A percentile compares a stretch with the other conserved stretches of the same genome.
These are phyloP conservation scores for Alosa sapidissima DNA, from an alignment of 2,797 vertebrate species.

Conservation along the genomic window DNA sequence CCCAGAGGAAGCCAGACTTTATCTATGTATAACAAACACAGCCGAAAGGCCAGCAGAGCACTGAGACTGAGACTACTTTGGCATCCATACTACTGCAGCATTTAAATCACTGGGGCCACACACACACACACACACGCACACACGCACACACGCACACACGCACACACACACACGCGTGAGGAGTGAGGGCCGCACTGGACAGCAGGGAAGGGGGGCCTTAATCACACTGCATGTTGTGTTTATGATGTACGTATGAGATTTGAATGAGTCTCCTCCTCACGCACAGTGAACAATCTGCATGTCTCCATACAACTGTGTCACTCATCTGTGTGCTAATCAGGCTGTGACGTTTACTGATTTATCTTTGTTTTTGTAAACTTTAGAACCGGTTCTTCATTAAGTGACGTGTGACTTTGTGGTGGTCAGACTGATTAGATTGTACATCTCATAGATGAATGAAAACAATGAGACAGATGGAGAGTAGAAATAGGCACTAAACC, in stretches of 20 bases:
- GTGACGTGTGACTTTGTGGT: neutral
- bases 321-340: neutral
- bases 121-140: neutral
- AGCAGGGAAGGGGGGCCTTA: neutral
- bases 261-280: neutral
- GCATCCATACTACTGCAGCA: neutral
- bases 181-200: neutral
- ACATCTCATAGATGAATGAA: neutral
- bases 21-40: neutral
- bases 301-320: neutral
- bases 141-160: neutral
- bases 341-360: neutral
- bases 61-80: neutral
- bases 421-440: neutral
- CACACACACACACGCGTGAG: neutral
- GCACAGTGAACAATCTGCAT: neutral
- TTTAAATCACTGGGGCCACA: neutral
- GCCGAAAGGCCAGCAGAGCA: neutral
- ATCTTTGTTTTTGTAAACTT: too few relatives aligned
- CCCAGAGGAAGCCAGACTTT: constrained; percentile 22
- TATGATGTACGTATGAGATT: neutral
- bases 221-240: neutral
- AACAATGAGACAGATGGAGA: neutral
- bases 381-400: neutral
- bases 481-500: neutral